Evolutionary conservation across 2,113 vertebrate genomes (phyloP).

Genomic region (Gallinago paraguaiae): DNA sequence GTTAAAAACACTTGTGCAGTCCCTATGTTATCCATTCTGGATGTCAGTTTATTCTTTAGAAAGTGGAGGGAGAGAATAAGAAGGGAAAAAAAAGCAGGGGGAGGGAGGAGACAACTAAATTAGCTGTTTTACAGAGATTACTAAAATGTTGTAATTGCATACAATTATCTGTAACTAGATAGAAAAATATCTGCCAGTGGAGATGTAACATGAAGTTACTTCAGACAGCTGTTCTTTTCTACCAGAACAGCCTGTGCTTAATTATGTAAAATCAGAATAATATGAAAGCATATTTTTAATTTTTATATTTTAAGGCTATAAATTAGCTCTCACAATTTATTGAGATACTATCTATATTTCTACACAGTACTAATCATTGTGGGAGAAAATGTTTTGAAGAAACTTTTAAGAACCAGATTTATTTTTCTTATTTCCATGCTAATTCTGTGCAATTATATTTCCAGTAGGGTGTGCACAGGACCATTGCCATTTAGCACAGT

Average conservation of each 20-base stretch:
- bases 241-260: not conserved
- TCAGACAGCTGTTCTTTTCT: conserved; percentile 26
- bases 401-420: not conserved
- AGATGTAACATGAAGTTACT: conserved; percentile 18
- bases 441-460: not conserved
- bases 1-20: not conserved
- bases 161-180: conserved; percentile 20
- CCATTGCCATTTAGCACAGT: not conserved
- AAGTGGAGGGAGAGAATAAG: not conserved
- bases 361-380: not conserved
- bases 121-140: conserved; percentile 22
- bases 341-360: not conserved
- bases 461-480: not conserved
- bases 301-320: not conserved
- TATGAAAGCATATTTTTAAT: conserved; percentile 5
- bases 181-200: conserved; percentile 9
- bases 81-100: not conserved
- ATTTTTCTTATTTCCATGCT: not conserved
- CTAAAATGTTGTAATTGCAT: not conserved
- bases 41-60: not conserved
- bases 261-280: not conserved
- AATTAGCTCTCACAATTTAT: not conserved
- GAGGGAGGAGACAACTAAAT: not conserved
- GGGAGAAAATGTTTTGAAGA: not conserved
- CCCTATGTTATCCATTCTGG: not conserved